These are phyloP conservation scores for Phymatocera aterrima DNA, from an alignment of 2,888 invertebrate genomes.

Conservation along the genomic window DNA sequence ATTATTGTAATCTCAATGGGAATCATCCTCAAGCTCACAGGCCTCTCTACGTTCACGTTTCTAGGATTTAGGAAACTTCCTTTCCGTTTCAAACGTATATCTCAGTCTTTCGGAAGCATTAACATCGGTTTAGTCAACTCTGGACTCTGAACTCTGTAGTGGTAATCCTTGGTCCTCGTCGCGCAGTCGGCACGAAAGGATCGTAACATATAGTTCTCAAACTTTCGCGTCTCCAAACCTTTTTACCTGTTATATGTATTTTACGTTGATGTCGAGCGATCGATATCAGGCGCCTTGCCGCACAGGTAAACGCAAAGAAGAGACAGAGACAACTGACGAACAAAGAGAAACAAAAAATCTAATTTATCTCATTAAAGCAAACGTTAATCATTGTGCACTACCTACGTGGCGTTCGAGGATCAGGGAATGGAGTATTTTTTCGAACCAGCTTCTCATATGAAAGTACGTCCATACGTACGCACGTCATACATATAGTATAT, in stretches of 20 bases:
- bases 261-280: background rate
- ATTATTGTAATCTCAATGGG: slow-evolving; percentile 52
- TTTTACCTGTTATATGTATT: background rate
- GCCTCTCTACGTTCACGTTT: slow-evolving; percentile 64
- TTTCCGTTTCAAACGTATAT: background rate
- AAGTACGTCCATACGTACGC: background rate
- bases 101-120: background rate
- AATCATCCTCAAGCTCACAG: slow-evolving; percentile 61
- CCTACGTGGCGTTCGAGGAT: background rate
- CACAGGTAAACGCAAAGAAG: background rate
- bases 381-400: background rate
- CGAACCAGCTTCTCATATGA: slow-evolving; percentile 6
- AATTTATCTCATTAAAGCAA: background rate
- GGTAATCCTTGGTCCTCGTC: background rate
- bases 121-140: too few relatives aligned
- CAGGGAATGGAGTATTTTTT: background rate
- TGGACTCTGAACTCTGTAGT: too few relatives aligned
- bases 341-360: background rate
- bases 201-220: background rate
- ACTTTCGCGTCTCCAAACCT: background rate
- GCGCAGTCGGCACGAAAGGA: background rate
- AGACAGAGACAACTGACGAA: too few relatives aligned
- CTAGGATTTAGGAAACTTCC: slow-evolving; percentile 59
- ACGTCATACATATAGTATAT: background rate
- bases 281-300: background rate